Conservation (phyloP, 1,140 invertebrate species). For the Ceratina australensis region DNA sequence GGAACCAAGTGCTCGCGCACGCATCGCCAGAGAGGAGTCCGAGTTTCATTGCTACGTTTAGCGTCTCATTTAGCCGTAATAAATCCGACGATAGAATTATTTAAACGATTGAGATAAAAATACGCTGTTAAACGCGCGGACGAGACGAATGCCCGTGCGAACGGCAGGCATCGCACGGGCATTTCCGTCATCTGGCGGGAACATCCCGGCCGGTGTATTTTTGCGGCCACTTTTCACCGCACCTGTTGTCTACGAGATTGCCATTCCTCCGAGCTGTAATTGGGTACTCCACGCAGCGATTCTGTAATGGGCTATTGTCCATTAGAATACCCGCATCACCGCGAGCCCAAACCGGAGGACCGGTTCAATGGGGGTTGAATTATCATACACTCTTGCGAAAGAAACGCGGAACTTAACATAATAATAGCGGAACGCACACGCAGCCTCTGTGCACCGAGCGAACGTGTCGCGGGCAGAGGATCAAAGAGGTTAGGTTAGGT, state of each 20-base stretch:
- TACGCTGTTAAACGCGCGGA: no score
- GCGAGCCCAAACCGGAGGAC: slow-evolving; percentile 28
- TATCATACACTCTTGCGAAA: slow-evolving; percentile 45
- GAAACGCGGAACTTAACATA: slow-evolving; percentile 24
- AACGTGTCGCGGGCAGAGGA: no score
- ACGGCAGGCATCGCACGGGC: neutral
- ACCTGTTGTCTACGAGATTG: slow-evolving; percentile 53
- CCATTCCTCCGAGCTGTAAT: slow-evolving; percentile 58
- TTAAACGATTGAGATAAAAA: no score
- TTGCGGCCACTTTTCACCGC: slow-evolving; percentile 52
- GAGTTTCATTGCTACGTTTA: neutral
- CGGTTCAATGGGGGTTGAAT: slow-evolving; percentile 35
- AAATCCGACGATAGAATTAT: no score
- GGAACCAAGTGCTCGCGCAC: slow-evolving; percentile 38
- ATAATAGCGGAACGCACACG: slow-evolving; percentile 46
- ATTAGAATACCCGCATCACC: slow-evolving; percentile 43
- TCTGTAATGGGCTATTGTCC: slow-evolving; percentile 41
- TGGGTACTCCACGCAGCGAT: slow-evolving; percentile 51
- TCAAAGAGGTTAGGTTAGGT: no score
- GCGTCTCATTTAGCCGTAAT: no score
- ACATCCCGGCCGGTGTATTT: slow-evolving; percentile 26
- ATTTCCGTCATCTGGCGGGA: slow-evolving; percentile 51
- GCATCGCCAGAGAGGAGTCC: neutral
- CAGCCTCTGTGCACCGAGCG: no score
- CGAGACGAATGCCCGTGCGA: slow-evolving; percentile 49